Percentiles rank a stretch among this genome's conserved stretches.
Evolutionary conservation across 2,888 invertebrate species (phyloP).

Genomic region (Polietes domitor): DNA sequence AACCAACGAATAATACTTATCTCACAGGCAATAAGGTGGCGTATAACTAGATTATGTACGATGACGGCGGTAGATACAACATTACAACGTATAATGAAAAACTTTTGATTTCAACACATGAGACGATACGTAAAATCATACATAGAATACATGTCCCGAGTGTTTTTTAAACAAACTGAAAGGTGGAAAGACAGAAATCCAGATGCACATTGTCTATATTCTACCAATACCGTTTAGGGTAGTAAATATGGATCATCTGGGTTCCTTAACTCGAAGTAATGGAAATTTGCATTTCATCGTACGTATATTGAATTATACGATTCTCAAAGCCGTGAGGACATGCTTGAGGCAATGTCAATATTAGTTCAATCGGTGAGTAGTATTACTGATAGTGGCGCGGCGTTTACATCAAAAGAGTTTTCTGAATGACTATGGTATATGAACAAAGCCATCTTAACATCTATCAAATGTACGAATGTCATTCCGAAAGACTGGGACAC

Average conservation of each 20-base stretch:
- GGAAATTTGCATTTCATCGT: constrained; percentile 59
- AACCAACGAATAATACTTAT: constrained; percentile 61
- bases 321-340: constrained; percentile 64
- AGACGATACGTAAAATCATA: constrained; percentile 66
- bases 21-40: constrained; percentile 61
- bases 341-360: too few relatives aligned
- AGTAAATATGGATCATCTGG: constrained; percentile 65
- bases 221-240: constrained; percentile 63
- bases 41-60: constrained; percentile 59
- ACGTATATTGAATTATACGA: constrained; percentile 62
- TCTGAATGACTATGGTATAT: too few relatives aligned
- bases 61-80: constrained; percentile 68
- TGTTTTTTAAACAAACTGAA: constrained; percentile 63
- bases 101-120: constrained; percentile 68
- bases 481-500: too few relatives aligned
- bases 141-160: constrained; percentile 60
- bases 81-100: constrained; percentile 47
- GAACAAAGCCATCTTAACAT: too few relatives aligned
- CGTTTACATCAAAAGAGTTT: too few relatives aligned
- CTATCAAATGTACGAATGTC: too few relatives aligned
- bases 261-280: constrained; percentile 65
- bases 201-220: constrained; percentile 55
- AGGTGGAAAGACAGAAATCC: constrained; percentile 61
- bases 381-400: too few relatives aligned
- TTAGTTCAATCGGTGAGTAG: too few relatives aligned